These are phyloP conservation scores for Rhingia rostrata DNA, from an alignment of 2,888 invertebrate genomes.

Conservation along the genomic window DNA sequence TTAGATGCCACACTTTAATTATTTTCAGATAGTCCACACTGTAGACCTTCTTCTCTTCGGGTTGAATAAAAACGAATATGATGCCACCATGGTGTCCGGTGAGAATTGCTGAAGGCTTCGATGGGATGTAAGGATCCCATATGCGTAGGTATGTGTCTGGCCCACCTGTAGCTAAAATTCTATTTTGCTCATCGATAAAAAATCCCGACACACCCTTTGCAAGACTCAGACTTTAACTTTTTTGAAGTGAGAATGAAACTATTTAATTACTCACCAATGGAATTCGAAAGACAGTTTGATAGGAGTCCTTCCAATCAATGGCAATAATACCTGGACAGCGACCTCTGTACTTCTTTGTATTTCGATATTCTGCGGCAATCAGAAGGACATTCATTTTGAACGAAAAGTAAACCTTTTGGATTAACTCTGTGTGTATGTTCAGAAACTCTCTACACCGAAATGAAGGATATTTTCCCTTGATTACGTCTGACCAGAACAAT, in stretches of 20 bases:
- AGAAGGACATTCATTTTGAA: slow-evolving; percentile 87
- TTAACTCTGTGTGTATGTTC: slow-evolving; percentile 87
- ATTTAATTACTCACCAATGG: slow-evolving; percentile 76
- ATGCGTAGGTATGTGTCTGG: slow-evolving; percentile 89
- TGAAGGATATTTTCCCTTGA: slow-evolving; percentile 84
- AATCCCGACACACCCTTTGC: slow-evolving; percentile 86
- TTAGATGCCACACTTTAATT: slow-evolving; percentile 91
- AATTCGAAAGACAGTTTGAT: slow-evolving; percentile 79
- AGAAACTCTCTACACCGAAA: slow-evolving; percentile 85
- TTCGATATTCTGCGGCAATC: slow-evolving; percentile 86
- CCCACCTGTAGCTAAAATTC: slow-evolving; percentile 88
- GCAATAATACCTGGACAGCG: slow-evolving; percentile 80
- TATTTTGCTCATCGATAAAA: slow-evolving; percentile 85
- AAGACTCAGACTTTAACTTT: neutral
- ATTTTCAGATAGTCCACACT: slow-evolving; percentile 88
- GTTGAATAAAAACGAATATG: slow-evolving; percentile 87
- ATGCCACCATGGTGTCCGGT: slow-evolving; percentile 89
- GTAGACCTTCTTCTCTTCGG: slow-evolving; percentile 86
- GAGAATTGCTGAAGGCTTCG: slow-evolving; percentile 86
- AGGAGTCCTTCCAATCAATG: slow-evolving; percentile 78
- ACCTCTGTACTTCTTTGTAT: slow-evolving; percentile 80
- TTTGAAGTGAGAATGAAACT: neutral
- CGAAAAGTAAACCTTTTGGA: slow-evolving; percentile 88
- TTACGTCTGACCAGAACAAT: slow-evolving; percentile 85
- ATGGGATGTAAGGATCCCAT: slow-evolving; percentile 92